Evolutionary conservation across 2,797 vertebrate species (phyloP).

Genomic region (Myotis pilosus): DNA sequence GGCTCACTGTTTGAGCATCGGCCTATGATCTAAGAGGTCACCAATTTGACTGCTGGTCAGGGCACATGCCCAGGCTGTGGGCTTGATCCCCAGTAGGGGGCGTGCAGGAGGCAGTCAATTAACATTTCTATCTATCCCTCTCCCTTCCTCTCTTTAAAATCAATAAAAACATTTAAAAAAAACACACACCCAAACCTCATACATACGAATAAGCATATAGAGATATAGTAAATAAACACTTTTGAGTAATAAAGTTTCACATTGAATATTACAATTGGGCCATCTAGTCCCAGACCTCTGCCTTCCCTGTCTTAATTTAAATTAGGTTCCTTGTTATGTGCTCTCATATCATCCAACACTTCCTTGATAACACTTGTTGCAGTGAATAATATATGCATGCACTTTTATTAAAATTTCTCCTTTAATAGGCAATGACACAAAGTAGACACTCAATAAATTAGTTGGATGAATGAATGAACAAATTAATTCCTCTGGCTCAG

Average conservation of each 20-base stretch:
- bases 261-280: not conserved
- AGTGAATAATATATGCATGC: not conserved
- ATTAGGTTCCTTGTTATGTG: not conserved
- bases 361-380: not conserved
- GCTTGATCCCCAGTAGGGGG: too few relatives aligned
- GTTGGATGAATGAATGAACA: constrained; percentile 12
- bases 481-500: not conserved
- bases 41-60: too few relatives aligned
- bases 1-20: too few relatives aligned
- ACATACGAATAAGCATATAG: not conserved
- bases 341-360: not conserved
- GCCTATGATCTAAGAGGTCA: too few relatives aligned
- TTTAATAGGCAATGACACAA: not conserved
- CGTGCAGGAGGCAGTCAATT: too few relatives aligned
- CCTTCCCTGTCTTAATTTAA: not conserved
- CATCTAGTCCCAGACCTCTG: not conserved
- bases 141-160: too few relatives aligned
- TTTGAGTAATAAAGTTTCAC: constrained; percentile 37
- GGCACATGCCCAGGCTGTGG: too few relatives aligned
- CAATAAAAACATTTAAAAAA: too few relatives aligned
- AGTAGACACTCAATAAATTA: not conserved
- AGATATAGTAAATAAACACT: not conserved
- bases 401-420: not conserved
- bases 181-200: not conserved
- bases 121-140: too few relatives aligned